Percentiles rank a stretch among this genome's conserved stretches.
phyloP scores from a whole-genome alignment of 2,797 vertebrate genomes.

The Alectoris magna region DNA sequence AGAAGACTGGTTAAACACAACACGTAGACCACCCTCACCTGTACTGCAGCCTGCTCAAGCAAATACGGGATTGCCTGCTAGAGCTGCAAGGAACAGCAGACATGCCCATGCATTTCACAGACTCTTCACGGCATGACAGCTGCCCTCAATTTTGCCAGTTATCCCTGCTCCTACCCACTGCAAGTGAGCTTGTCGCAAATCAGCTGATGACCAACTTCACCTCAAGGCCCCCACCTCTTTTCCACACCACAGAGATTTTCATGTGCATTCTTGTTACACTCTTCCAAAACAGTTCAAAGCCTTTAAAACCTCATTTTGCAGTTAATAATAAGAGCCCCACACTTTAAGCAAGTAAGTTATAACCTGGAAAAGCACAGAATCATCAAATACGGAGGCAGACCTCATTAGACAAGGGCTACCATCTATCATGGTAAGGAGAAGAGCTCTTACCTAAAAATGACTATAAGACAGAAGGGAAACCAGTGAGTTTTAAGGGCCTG shows the following conservation, averaged over 20 bases:
- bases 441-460: background rate
- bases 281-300: background rate
- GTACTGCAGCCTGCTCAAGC: background rate
- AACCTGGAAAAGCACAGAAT: background rate
- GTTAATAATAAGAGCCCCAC: background rate
- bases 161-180: background rate
- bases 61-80: fast-evolving
- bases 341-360: background rate
- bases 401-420: background rate
- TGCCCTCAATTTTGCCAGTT: background rate
- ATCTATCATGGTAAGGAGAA: background rate
- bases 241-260: background rate
- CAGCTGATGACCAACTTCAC: background rate
- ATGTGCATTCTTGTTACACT: fast-evolving
- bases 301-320: background rate
- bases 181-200: background rate
- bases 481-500: background rate
- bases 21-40: background rate
- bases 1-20: background rate
- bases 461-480: background rate
- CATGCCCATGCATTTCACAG: background rate
- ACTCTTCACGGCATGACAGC: fast-evolving
- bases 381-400: background rate
- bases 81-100: background rate
- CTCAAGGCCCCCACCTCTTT: background rate